Conservation (phyloP, 2,797 vertebrate genomes). For the Acanthis flammea region DNA sequence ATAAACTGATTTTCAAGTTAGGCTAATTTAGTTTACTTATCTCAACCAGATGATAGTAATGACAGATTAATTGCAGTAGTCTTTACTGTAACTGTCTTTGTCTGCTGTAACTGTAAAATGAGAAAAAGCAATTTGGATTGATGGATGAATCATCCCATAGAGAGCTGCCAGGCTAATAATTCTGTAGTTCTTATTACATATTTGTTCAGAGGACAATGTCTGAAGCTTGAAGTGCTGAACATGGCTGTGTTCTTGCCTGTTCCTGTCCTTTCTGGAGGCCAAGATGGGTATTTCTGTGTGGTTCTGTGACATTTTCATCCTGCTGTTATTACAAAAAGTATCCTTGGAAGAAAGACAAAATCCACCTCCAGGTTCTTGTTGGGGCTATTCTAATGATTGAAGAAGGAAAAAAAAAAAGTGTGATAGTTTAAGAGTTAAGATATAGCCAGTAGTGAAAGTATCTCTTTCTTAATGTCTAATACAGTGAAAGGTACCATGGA, state of each 20-base stretch:
- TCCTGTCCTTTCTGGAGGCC: neutral
- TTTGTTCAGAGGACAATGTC: neutral
- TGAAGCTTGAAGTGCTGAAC: neutral
- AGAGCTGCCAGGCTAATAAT: constrained; percentile 8
- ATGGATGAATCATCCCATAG: constrained; percentile 54
- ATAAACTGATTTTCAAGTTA: constrained; percentile 61
- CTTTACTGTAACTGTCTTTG: constrained; percentile 52
- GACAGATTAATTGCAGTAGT: constrained; percentile 65
- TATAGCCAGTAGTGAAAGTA: neutral
- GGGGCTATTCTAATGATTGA: neutral
- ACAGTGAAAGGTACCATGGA: neutral
- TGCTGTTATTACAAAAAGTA: neutral
- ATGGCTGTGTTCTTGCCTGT: neutral
- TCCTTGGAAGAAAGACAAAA: neutral
- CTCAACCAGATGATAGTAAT: constrained; percentile 43
- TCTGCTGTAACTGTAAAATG: constrained; percentile 43
- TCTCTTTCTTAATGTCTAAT: neutral
- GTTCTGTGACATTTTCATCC: neutral
- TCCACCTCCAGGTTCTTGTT: neutral
- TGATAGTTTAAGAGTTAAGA: neutral
- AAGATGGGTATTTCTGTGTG: neutral
- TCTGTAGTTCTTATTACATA: neutral
- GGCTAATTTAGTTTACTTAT: constrained; percentile 64
- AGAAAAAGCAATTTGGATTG: constrained; percentile 55
- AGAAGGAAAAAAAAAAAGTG: neutral